These are phyloP conservation scores for Noctua comes DNA, from an alignment of 2,888 invertebrate species.

Conservation along the genomic window DNA sequence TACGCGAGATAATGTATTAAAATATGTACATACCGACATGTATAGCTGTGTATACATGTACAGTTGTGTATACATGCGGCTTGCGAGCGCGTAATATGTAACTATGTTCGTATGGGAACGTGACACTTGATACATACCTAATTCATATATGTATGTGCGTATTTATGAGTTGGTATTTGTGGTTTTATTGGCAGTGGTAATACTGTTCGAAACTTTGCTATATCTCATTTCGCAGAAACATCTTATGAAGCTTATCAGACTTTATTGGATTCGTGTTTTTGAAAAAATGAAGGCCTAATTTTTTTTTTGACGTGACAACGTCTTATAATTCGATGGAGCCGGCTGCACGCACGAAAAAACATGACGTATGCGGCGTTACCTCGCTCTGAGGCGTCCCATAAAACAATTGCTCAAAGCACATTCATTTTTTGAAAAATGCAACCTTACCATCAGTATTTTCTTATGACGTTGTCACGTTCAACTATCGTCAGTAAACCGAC, in stretches of 20 bases:
- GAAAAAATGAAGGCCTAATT: not conserved
- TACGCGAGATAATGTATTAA: conserved; percentile 86
- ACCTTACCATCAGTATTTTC: no score
- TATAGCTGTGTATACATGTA: conserved; percentile 51
- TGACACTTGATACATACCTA: conserved; percentile 54
- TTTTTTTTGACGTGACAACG: no score
- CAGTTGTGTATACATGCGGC: conserved; percentile 50
- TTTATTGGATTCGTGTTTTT: not conserved
- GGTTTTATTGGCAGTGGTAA: conserved; percentile 47
- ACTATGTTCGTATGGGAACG: conserved; percentile 36
- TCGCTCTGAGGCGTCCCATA: no score
- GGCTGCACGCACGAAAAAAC: no score
- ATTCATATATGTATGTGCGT: conserved; percentile 33
- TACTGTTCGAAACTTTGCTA: conserved; percentile 7
- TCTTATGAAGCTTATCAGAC: not conserved
- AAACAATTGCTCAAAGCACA: no score
- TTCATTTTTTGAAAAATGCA: no score
- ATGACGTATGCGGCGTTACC: no score
- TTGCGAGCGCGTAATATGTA: conserved; percentile 36
- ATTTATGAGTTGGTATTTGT: conserved; percentile 38
- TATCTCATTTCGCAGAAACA: not conserved
- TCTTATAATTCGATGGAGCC: no score
- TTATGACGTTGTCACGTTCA: no score
- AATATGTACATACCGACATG: conserved; percentile 74
- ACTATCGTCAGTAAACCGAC: no score